Conservation (phyloP, 2,797 vertebrate genomes). For the Glyptemys insculpta region DNA sequence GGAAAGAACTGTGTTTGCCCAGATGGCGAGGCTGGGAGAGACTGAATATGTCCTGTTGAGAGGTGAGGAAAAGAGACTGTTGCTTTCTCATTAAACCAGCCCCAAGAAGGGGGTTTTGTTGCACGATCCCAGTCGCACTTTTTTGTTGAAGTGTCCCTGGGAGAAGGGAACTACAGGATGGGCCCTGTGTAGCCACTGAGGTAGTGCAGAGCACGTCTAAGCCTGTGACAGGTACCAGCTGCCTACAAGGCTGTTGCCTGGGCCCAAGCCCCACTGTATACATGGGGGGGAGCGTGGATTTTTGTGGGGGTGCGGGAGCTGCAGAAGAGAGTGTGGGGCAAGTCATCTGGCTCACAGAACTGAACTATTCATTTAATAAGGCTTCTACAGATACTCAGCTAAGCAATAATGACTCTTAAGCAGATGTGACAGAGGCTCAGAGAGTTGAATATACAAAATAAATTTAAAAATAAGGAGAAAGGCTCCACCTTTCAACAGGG, state of each 20-base stretch:
- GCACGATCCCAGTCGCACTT: background rate
- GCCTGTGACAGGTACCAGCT: background rate
- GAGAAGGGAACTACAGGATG: background rate
- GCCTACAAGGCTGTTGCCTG: background rate
- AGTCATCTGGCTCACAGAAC: conserved; percentile 74
- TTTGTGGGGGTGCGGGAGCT: conserved; percentile 37
- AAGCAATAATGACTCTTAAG: conserved; percentile 74
- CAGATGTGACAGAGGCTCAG: conserved; percentile 75
- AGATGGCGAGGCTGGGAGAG: background rate
- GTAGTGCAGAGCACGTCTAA: background rate
- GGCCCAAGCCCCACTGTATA: background rate
- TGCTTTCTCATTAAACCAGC: background rate
- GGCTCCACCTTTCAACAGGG: conserved; percentile 75
- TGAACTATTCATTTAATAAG: conserved; percentile 73
- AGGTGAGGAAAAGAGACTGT: background rate
- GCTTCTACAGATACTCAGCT: conserved; percentile 69
- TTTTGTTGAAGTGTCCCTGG: background rate
- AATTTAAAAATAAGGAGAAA: conserved; percentile 73
- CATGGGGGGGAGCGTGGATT: background rate
- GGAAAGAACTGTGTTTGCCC: background rate
- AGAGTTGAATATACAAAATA: conserved; percentile 78
- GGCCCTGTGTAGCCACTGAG: background rate
- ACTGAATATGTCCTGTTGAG: background rate
- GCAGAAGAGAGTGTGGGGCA: conserved; percentile 4
- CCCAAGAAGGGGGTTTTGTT: background rate